Conservation (phyloP, 2,797 vertebrate genomes). For the Peromyscus aztecus region DNA sequence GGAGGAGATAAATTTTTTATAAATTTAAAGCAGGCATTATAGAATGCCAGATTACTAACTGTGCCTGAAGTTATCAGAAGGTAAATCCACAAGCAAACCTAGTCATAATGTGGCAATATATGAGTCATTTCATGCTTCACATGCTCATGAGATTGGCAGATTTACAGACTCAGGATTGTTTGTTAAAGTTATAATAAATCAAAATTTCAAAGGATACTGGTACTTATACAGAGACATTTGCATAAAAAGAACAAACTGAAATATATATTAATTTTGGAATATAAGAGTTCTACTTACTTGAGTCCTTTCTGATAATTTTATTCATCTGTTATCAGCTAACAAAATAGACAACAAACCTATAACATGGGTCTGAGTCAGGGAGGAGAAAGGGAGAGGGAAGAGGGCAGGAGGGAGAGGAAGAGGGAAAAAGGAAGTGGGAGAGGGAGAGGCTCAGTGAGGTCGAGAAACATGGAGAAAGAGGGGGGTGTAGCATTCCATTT, state of each 20-base stretch:
- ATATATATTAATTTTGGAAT: background rate
- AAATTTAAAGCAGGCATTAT: background rate
- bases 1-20: conserved; percentile 11
- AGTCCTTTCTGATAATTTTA: background rate
- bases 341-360: background rate
- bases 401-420: too few species aligned
- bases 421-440: background rate
- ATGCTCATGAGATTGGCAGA: background rate
- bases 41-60: background rate
- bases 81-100: background rate
- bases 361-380: background rate
- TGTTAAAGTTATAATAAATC: background rate
- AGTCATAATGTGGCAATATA: background rate
- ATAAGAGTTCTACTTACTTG: background rate
- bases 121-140: background rate
- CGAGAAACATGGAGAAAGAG: background rate
- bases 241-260: background rate
- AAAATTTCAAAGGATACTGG: background rate
- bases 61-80: background rate
- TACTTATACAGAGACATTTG: background rate
- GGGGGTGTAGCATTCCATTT: background rate
- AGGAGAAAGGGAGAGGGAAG: background rate
- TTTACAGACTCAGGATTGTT: background rate
- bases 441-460: background rate
- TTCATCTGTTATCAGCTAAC: background rate